Evolutionary conservation across 1,140 invertebrate genomes (phyloP).

Genomic region (Cydia strobilella): DNA sequence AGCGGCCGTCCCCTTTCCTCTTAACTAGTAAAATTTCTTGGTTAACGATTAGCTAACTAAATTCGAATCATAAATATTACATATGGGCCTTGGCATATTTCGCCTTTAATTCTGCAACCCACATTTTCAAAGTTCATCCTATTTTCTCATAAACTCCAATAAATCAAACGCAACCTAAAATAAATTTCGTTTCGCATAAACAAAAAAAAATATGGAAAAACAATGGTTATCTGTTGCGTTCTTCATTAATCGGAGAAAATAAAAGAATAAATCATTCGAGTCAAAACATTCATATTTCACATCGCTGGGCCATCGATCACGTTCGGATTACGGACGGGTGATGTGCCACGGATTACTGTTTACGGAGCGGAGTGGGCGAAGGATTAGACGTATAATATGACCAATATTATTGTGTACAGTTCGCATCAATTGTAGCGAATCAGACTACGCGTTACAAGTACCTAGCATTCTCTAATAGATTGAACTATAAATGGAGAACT

Average conservation of each 20-base stretch:
- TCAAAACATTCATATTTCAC: conserved; percentile 11
- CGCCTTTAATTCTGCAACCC: background rate
- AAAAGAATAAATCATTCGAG: conserved; percentile 22
- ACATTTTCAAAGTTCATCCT: background rate
- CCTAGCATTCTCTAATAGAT: too few species aligned
- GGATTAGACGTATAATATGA: background rate
- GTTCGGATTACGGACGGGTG: conserved; percentile 12
- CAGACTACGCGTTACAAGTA: too few species aligned
- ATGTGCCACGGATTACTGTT: conserved; percentile 10
- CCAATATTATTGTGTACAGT: background rate
- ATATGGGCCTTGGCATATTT: too few species aligned
- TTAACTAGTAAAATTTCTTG: too few species aligned
- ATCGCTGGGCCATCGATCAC: conserved; percentile 22
- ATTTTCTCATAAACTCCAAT: background rate
- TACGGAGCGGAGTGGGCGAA: background rate
- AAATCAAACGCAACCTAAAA: conserved; percentile 2
- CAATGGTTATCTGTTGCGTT: conserved; percentile 22
- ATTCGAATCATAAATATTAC: too few species aligned
- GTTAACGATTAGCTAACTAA: too few species aligned
- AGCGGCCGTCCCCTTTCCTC: too few species aligned
- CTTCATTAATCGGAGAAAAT: conserved; percentile 21
- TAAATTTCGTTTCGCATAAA: background rate
- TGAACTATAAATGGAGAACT: too few species aligned
- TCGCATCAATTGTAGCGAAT: too few species aligned
- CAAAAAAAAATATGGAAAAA: background rate